These are phyloP conservation scores for Pseudopleuronectes americanus DNA, from an alignment of 2,797 vertebrate genomes.

Conservation along the genomic window DNA sequence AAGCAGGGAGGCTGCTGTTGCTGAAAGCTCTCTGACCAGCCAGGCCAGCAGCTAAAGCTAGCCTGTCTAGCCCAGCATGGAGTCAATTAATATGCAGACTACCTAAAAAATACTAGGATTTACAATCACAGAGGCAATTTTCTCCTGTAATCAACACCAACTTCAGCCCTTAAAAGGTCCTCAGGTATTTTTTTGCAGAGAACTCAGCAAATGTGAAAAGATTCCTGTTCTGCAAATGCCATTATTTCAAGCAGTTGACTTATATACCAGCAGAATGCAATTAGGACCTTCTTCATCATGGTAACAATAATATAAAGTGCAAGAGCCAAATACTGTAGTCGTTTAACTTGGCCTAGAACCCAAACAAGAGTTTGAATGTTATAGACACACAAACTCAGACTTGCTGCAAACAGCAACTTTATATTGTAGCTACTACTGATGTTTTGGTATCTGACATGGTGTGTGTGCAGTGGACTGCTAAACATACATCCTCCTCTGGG, in stretches of 20 bases:
- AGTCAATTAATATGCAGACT: not conserved
- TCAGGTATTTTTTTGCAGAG: not conserved
- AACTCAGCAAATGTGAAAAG: not conserved
- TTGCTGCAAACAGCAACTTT: no score
- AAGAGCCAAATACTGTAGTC: not conserved
- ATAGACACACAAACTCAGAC: no score
- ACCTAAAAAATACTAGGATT: constrained; percentile 6
- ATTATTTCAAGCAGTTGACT: not conserved
- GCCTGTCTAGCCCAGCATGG: not conserved
- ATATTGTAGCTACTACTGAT: no score
- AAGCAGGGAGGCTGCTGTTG: constrained; percentile 34
- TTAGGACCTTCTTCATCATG: not conserved
- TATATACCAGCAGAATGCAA: no score
- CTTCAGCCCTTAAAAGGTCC: not conserved
- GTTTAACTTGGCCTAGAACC: not conserved
- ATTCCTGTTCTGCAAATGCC: not conserved
- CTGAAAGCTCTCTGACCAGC: constrained; percentile 22
- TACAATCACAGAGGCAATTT: not conserved
- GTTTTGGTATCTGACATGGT: no score
- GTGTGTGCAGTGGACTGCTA: no score
- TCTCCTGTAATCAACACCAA: not conserved
- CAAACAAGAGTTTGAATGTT: constrained; percentile 3
- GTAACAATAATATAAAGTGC: not conserved
- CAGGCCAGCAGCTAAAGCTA: not conserved
- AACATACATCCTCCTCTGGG: no score